Base-by-base conservation (phyloP, 2,888 invertebrate species). In the Fragum whitleyi region DNA sequence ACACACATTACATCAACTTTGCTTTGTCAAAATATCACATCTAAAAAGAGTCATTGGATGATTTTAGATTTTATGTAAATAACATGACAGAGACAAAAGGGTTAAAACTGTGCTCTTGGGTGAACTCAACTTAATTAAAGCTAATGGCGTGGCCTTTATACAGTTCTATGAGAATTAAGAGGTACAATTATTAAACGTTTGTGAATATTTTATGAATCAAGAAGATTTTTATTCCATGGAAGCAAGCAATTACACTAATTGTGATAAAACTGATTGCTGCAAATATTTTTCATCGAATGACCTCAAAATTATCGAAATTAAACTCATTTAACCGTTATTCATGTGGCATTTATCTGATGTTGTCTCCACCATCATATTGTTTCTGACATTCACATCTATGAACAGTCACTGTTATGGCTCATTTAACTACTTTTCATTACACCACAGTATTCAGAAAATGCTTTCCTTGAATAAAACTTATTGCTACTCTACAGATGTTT, bases 131-230 rank as follows among this genome's bases (percentile, higher is more conserved):
- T 74, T 79, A 79, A 79, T 79, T 79, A 79, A 79, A 79, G 74
- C 70, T 79, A 79, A 79, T 79, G 79, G 79, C 16, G 21, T 69
- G 79, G 62, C 65, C 79, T 74, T 79, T n/a, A 62, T 32, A 32
- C 62, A 21, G n/a, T 36, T 16, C 59, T 28, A 11, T 23, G 28
- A 19, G 26, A 14, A 65, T 36, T 53, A 68, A 68, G 68, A 68
- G 47, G 51, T 61, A 26, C 42, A 42, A 42, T 68, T 51, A 51
- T 47, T 42, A 68, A 68, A 23, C 26, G 68, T 68, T 68, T 68
- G 68, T 68, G 42, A 68, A 68, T 68, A 68, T 47, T 68, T 68
- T 47, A 68, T 68, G 68, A 62, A 32, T 21, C 36, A 19, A 62
- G 62, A n/a, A 53, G 21, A 23, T 59, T 62, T 62, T 47, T 29